Conservation (phyloP, 2,797 vertebrate genomes). For the Fistularia tabacaria region DNA sequence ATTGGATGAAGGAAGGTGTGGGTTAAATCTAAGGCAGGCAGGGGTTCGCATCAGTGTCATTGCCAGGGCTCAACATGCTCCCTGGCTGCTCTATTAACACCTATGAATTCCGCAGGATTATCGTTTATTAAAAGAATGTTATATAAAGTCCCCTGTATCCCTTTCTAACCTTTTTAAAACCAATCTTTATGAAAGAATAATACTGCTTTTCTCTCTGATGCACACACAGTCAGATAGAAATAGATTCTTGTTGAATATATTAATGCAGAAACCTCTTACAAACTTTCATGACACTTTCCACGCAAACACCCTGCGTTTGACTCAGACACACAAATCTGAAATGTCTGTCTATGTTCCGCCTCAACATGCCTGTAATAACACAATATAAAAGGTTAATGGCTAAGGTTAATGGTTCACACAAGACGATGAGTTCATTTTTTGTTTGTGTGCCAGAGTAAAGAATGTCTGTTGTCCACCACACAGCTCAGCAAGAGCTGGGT, state of each 20-base stretch:
- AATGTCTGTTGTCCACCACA: slow-evolving; percentile 30
- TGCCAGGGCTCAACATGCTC: too few species aligned
- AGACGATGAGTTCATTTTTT: slow-evolving; percentile 14
- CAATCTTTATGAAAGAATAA: slow-evolving; percentile 20
- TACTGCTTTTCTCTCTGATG: slow-evolving; percentile 4
- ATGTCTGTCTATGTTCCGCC: slow-evolving; percentile 1
- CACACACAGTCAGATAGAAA: slow-evolving; percentile 10
- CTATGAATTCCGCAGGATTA: too few species aligned
- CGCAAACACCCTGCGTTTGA: too few species aligned
- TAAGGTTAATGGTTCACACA: slow-evolving; percentile 1
- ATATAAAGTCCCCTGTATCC: slow-evolving; percentile 5
- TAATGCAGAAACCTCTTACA: slow-evolving; percentile 1
- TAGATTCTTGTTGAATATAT: slow-evolving; percentile 1
- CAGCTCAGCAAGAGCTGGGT: slow-evolving; percentile 22
- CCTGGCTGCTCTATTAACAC: too few species aligned
- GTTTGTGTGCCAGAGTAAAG: slow-evolving; percentile 33
- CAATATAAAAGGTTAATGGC: slow-evolving; percentile 2
- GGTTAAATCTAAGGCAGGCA: too few species aligned
- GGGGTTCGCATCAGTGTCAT: too few species aligned
- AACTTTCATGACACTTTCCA: too few species aligned
- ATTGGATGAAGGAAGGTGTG: too few species aligned
- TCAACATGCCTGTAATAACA: slow-evolving; percentile 7
- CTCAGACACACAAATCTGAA: slow-evolving; percentile 19
- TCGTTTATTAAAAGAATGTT: neutral
- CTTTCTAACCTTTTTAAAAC: slow-evolving; percentile 9